Evolutionary conservation across 2,113 vertebrate genomes (phyloP).

Genomic region (Heteronetta atricapilla): DNA sequence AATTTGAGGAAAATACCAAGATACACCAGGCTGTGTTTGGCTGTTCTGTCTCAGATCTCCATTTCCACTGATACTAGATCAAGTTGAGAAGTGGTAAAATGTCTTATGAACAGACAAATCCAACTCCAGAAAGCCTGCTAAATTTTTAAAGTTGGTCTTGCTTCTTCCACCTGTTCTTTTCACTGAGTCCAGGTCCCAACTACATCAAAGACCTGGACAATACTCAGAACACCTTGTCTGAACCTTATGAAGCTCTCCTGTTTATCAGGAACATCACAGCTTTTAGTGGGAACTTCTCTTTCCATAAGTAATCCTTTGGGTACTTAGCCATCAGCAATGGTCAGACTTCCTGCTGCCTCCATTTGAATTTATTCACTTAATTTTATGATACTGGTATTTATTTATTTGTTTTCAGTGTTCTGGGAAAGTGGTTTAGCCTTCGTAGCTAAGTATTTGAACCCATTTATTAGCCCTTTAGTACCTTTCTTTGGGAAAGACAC

Average conservation of each 20-base stretch:
- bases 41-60: not conserved
- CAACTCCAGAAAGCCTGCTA: not conserved
- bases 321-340: not conserved
- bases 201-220: not conserved
- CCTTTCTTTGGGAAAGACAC: not conserved
- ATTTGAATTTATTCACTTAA: not conserved
- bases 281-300: not conserved
- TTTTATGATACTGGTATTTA: not conserved
- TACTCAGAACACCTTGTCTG: not conserved
- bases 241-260: not conserved
- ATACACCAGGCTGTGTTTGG: not conserved
- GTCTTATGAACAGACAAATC: not conserved
- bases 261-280: not conserved
- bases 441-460: not conserved
- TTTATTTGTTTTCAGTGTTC: not conserved
- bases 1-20: not conserved
- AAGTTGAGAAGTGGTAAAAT: not conserved
- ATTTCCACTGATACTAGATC: not conserved
- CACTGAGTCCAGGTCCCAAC: not conserved
- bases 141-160: not conserved
- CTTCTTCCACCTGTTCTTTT: not conserved
- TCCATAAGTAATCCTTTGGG: not conserved
- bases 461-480: not conserved
- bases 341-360: not conserved
- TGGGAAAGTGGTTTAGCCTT: not conserved